Base-by-base conservation (phyloP, 1,140 invertebrate genomes). In the Dendroctonus ponderosae region DNA sequence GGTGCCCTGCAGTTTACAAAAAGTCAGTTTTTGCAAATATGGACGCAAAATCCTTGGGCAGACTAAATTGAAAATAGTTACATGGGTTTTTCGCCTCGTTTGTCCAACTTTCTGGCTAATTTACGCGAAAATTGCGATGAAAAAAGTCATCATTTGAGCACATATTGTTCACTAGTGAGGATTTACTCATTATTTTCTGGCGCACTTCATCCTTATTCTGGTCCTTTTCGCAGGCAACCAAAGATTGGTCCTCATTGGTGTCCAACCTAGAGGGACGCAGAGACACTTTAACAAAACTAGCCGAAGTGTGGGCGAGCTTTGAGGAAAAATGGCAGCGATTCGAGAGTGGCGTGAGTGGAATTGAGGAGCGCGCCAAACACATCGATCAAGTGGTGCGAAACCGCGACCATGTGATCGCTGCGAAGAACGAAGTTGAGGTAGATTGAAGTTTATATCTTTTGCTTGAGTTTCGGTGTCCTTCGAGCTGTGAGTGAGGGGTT, bases 191-290 rank as follows among this genome's bases (percentile, higher is more conserved):
- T n/a, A n/a, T n/a, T 2, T 26, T 26, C n/a, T n/a, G n/a, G n/a
- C n/a, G n/a, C n/a, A n/a, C 26, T 26, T 26, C 26, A 26, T 59
- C 57, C 57, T 15, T 14, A 5, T 59, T 46, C 8, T 46, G 9
- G n/a, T 41, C 37, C 39, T 11, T 7, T 26, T n/a, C n/a, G 1
- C 26, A 68, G 42, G 84, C 92, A 9, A 88, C 86, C 56, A 82
- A 86, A 38, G 83, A 89, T 70, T 96, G 93, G 93, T 85, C 85
- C 60, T 81, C 88, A n/a, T n/a, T n/a, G n/a, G n/a, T n/a, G n/a
- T n/a, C n/a, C n/a, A n/a, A n/a, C 74, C 79, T 93, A 74, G 90
- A 89, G 67, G 82, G 80, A 59, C 81, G 88, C 58, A 80, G 85
- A 59, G 82, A 89, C 61, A n/a, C n/a, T n/a, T n/a, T n/a, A n/a